phyloP scores from a whole-genome alignment of 2,113 vertebrate species.

The Myocastor coypus region DNA sequence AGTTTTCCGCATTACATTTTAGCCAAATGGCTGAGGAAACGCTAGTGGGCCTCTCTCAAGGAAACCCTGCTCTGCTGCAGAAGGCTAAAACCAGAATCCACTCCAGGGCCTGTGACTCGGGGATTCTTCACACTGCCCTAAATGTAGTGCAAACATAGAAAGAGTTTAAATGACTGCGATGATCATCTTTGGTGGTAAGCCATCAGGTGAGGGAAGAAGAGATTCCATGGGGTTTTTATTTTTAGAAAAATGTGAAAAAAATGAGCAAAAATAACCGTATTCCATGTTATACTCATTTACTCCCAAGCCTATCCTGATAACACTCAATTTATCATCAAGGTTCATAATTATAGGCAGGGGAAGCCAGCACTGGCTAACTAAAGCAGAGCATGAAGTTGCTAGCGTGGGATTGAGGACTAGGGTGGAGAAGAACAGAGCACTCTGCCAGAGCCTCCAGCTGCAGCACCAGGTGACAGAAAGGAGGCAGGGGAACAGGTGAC shows the following conservation, averaged over 20 bases:
- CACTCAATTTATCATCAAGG: neutral
- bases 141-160: neutral
- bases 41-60: neutral
- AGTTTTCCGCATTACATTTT: neutral
- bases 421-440: neutral
- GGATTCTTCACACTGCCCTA: neutral
- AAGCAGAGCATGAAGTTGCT: conserved; percentile 30
- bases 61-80: neutral
- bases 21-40: neutral
- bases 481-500: neutral
- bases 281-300: neutral
- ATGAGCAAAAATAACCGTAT: neutral
- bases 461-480: neutral
- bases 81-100: neutral
- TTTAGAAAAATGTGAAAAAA: conserved; percentile 9
- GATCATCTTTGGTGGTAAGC: neutral
- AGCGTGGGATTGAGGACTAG: neutral
- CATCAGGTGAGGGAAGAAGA: neutral
- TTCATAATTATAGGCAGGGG: neutral
- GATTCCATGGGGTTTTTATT: neutral
- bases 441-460: too few species aligned
- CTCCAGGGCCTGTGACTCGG: neutral
- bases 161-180: neutral
- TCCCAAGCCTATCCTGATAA: neutral
- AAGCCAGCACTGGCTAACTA: conserved; percentile 6